phyloP scores from a whole-genome alignment of 2,888 invertebrate species.

The Sesia apiformis region DNA sequence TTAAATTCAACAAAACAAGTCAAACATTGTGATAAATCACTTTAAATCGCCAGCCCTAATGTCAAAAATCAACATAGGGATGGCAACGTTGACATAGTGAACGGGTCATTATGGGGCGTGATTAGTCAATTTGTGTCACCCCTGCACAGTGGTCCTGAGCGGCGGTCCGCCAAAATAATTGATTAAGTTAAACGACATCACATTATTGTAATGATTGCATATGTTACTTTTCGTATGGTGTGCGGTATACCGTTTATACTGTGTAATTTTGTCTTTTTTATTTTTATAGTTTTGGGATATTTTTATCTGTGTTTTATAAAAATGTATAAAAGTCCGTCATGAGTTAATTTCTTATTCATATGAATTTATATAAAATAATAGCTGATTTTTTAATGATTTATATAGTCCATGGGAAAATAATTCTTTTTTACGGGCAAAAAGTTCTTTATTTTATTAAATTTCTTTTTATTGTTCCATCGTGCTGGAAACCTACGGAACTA shows the following conservation, averaged over 20 bases:
- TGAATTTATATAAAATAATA: too few species aligned
- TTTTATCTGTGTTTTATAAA: background rate
- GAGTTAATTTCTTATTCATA: too few species aligned
- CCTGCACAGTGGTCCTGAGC: slow-evolving; percentile 22
- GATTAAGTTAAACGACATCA: slow-evolving; percentile 64
- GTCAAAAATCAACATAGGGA: slow-evolving; percentile 51
- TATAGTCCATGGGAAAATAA: too few species aligned
- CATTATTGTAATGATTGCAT: slow-evolving; percentile 65
- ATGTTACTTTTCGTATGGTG: slow-evolving; percentile 34
- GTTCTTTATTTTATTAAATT: too few species aligned
- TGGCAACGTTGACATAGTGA: slow-evolving; percentile 28
- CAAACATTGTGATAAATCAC: slow-evolving; percentile 43
- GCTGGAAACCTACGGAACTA: too few species aligned
- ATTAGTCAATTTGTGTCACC: slow-evolving; percentile 58
- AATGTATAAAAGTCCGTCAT: background rate
- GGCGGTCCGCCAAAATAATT: slow-evolving; percentile 45
- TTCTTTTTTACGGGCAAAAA: too few species aligned
- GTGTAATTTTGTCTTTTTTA: background rate
- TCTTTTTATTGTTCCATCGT: too few species aligned
- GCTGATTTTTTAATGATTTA: too few species aligned
- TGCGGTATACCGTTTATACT: background rate
- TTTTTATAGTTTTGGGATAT: background rate
- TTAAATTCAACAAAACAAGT: slow-evolving; percentile 29
- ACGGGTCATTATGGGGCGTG: slow-evolving; percentile 48
- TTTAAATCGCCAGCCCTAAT: slow-evolving; percentile 35